Conservation (phyloP, 92 coral and sea anemone genomes). For the Zoanthus sansibaricus region DNA sequence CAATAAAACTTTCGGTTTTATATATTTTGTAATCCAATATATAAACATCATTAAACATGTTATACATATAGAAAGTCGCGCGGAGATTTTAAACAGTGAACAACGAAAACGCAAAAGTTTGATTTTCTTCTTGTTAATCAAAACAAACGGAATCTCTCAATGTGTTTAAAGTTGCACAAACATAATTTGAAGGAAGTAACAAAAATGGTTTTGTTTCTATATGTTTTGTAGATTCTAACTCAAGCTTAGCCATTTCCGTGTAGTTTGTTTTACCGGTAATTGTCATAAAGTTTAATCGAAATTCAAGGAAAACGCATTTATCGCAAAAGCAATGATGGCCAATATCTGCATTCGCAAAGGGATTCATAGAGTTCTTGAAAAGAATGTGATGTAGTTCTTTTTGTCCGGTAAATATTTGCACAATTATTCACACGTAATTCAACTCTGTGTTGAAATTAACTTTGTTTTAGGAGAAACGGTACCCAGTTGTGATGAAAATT, state of each 20-base stretch:
- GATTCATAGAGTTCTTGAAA: background rate
- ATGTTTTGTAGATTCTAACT: background rate
- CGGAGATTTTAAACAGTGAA: background rate
- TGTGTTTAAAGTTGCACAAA: slow-evolving; percentile 13
- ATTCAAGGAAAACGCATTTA: background rate
- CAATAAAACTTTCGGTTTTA: background rate
- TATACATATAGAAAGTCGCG: background rate
- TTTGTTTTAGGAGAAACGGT: background rate
- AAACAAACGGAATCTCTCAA: background rate
- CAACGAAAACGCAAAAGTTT: background rate
- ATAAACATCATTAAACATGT: background rate
- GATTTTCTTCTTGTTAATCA: background rate
- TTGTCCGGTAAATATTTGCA: background rate
- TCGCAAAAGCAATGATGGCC: background rate
- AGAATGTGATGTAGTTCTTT: background rate
- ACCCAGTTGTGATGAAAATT: background rate
- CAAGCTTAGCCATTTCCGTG: background rate
- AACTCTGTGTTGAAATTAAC: background rate
- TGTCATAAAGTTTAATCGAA: background rate
- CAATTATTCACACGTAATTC: background rate
- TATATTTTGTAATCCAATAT: background rate
- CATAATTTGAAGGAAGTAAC: background rate
- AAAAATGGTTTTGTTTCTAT: background rate
- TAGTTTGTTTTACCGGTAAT: background rate
- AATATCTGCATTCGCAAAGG: background rate